phyloP scores from a whole-genome alignment of 1,140 invertebrate species.

The Conopomorpha cramerella region DNA sequence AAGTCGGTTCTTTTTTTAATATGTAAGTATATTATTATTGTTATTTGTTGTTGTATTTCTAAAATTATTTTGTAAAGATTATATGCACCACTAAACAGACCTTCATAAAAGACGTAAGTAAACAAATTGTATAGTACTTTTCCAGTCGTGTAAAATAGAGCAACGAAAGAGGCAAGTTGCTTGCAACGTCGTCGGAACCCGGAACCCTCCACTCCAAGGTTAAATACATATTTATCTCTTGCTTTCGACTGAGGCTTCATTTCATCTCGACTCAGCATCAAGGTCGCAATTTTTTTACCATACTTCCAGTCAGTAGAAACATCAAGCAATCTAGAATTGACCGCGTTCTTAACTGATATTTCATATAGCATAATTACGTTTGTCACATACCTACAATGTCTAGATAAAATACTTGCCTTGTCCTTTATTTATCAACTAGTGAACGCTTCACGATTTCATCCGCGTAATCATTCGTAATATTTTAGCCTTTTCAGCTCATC shows the following conservation, averaged over 20 bases:
- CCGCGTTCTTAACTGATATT: neutral
- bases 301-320: neutral
- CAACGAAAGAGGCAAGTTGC: neutral
- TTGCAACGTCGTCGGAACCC: slow-evolving; percentile 13
- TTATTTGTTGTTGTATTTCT: neutral
- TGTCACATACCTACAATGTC: too few species aligned
- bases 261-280: neutral
- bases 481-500: too few species aligned
- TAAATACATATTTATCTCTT: slow-evolving; percentile 15
- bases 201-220: slow-evolving; percentile 43
- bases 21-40: neutral
- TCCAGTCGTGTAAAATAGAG: slow-evolving; percentile 14
- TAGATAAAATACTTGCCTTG: too few species aligned
- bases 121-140: neutral
- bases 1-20: neutral
- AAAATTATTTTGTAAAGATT: neutral
- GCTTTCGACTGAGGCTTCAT: neutral
- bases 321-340: neutral
- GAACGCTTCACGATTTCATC: neutral
- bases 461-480: neutral
- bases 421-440: neutral
- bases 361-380: neutral
- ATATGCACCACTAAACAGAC: neutral
- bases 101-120: neutral
- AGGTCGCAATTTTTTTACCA: too few species aligned